Base-by-base conservation (phyloP, 2,888 invertebrate species). In the Rotaria socialis region DNA sequence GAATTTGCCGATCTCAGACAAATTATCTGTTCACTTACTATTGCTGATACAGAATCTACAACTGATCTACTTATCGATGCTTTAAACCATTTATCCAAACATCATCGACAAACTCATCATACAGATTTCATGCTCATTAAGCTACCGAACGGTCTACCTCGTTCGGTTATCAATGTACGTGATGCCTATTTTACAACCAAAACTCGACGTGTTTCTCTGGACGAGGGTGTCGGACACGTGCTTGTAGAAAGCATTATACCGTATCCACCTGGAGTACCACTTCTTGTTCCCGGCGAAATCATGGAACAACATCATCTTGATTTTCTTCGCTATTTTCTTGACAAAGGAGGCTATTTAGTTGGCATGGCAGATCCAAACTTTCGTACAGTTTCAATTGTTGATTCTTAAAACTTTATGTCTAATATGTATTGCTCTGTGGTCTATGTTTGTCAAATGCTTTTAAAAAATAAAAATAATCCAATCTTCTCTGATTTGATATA, bases 241-340 rank as follows among this genome's bases (percentile, higher is more conserved):
- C 24, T 47, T 14, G 84, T 47, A 5, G 50, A 84, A 14, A 50
- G 22, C 27, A 19, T 84, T 2, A 84, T 84, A 27, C 43, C 50
- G 2, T 84, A 84, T 16, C 84, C 84, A 84, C 84, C 84, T n/a
- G 84, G 84, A 43, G 41, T 84, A 19, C 84, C 84, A 14, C 47
- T 84, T 4, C 27, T 84, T 8, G n/a, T 84, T 47, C 84, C 84
- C 4, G 84, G 84, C 47, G 84, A 84, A 84, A 50, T 84, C 2
- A 84, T 84, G 67, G 67, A 67, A n/a, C 35, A 35, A 35, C 27
- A n/a, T 0, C 35, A 67, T 67, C 5, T 35, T 0, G 35, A 67
- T 11, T 67, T 27, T 67, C 1, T 67, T 14, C n/a, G 35, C 2
- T 16, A 67, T 67, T 67, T 67, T 27, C 27, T 67, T 4, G 67